Percentiles rank a stretch among this genome's conserved stretches.
Evolutionary conservation across 2,888 invertebrate species (phyloP).

Genomic region (Listrodromus nycthemerus): DNA sequence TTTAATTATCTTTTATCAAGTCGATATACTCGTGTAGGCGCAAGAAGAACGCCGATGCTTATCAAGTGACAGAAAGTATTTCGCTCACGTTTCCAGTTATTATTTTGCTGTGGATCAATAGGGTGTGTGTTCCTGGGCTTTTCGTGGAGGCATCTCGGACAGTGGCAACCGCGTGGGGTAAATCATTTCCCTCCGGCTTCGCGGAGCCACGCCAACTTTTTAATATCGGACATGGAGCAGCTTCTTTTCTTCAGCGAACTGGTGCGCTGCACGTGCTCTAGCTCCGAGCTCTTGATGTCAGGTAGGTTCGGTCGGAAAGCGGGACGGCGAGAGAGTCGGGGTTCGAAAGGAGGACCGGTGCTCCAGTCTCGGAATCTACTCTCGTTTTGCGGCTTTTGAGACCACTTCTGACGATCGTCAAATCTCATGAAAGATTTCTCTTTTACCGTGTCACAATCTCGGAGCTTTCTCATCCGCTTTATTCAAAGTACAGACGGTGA

Average conservation of each 20-base stretch:
- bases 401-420: constrained; percentile 34
- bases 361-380: constrained; percentile 7
- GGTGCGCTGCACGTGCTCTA: constrained; percentile 18
- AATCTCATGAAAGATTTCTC: constrained; percentile 42
- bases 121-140: neutral
- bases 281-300: constrained; percentile 21
- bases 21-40: neutral
- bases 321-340: neutral
- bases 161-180: constrained; percentile 6
- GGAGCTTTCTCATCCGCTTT: constrained; percentile 7
- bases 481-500: neutral
- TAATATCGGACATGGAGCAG: constrained; percentile 44
- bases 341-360: neutral
- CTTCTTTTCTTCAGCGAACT: constrained; percentile 36
- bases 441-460: constrained; percentile 29
- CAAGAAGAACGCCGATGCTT: neutral
- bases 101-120: constrained; percentile 7
- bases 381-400: constrained; percentile 19
- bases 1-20: neutral
- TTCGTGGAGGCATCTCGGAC: constrained; percentile 9
- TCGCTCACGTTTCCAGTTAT: constrained; percentile 1
- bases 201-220: constrained; percentile 37
- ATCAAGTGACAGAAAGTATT: neutral
- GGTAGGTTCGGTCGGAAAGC: neutral
- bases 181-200: constrained; percentile 34